Evolutionary conservation across 2,113 vertebrate species (phyloP), one percentile per base, ranked within the genome.

Genomic region (Rostratula benghalensis): DNA sequence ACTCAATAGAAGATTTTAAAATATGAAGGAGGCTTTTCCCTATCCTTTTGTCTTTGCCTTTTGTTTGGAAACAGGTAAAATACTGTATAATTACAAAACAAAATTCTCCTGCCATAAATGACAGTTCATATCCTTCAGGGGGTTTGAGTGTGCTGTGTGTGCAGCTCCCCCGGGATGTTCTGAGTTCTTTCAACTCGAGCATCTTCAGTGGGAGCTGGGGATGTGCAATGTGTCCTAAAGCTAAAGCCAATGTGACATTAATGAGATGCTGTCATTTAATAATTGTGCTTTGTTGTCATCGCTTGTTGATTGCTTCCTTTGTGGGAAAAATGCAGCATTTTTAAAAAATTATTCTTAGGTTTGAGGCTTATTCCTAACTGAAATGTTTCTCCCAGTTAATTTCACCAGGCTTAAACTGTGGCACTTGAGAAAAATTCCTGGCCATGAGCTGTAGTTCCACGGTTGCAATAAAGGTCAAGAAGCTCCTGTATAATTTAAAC

Each of bases 211-310:
- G 80, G 91, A 97, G 57, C 94, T 89, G 89, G 87, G 83, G 93
- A 82, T 69, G 65, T 82, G 83, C 65, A 61, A 23, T 15, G 50
- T 76, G 33, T 89, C 94, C 91, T 50, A 73, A 45, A 93, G 87
- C 80, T 79, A 92, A 87, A 94, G 83, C 5, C 5, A 71, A 73
- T 30, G 60, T 94, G 92, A 93, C 92, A 82, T 89, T 96, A 97
- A 97, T 96, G 94, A 94, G 90, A 95, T 73, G 86, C 94, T 93
- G 89, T 92, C 93, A 89, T 89, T 94, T 91, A 85, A 83, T 54
- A 83, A 87, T 15, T 65, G 54, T 82, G 61, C 92, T 91, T 84
- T 96, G 74, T 91, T 92, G 83, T 73, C 77, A 74, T 33, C 5
- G 54, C 64, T 89, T 91, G 79, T 87, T 75, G 61, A 92, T 69